These are phyloP conservation scores for Andrena cerasifolii DNA, from an alignment of 1,140 invertebrate species.

Conservation along the genomic window DNA sequence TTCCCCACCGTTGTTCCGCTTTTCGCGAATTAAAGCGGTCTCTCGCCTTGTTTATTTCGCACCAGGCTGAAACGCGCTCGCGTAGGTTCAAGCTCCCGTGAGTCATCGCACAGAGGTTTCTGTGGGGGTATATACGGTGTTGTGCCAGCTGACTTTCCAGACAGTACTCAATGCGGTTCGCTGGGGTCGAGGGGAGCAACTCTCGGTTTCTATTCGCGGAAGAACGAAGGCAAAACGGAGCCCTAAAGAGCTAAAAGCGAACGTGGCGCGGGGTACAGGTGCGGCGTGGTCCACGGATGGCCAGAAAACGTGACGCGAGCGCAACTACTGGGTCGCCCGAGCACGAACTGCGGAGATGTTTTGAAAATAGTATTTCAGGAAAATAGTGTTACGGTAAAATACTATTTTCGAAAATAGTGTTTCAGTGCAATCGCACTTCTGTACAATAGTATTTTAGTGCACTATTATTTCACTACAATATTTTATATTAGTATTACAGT, in stretches of 20 bases:
- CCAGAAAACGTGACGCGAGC: constrained; percentile 45
- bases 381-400: too few species aligned
- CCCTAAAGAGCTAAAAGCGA: constrained; percentile 5
- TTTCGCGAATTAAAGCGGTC: constrained; percentile 22
- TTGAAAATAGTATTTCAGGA: too few species aligned
- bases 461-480: too few species aligned
- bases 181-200: neutral
- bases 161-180: constrained; percentile 1
- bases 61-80: neutral
- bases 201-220: constrained; percentile 43
- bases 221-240: constrained; percentile 15
- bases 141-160: constrained; percentile 51
- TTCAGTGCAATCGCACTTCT: too few species aligned
- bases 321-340: constrained; percentile 16
- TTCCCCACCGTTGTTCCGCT: neutral
- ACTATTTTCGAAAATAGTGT: too few species aligned
- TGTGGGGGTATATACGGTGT: constrained; percentile 16
- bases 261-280: constrained; percentile 14
- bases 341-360: too few species aligned
- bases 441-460: too few species aligned
- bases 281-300: neutral
- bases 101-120: constrained; percentile 39
- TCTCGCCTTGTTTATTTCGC: constrained; percentile 14
- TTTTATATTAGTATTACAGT: too few species aligned
- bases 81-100: constrained; percentile 2